Conservation (phyloP, 1,140 invertebrate species). For the Drosophila bifasciata region DNA sequence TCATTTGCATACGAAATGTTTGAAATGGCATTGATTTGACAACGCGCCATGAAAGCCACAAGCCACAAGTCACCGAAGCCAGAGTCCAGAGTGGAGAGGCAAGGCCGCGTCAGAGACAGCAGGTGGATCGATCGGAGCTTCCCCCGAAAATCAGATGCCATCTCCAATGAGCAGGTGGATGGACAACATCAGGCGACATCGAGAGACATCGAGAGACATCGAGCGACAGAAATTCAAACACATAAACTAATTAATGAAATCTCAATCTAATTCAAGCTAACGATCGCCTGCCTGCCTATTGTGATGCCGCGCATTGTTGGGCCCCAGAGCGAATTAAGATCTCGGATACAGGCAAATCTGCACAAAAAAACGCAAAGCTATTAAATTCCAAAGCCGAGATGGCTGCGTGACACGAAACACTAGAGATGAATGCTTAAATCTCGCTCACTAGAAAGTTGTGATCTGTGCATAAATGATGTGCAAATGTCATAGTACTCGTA, state of each 20-base stretch:
- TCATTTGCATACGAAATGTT: conserved; percentile 78
- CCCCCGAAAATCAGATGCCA: conserved; percentile 8
- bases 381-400: conserved; percentile 9
- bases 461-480: too few species aligned
- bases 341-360: conserved; percentile 15
- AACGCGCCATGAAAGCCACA: conserved; percentile 39
- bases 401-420: conserved; percentile 29
- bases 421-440: neutral
- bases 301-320: too few species aligned
- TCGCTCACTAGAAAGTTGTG: too few species aligned
- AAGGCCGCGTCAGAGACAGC: conserved; percentile 5
- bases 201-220: conserved; percentile 19
- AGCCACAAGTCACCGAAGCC: too few species aligned
- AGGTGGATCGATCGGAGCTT: conserved; percentile 42
- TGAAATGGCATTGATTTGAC: conserved; percentile 79
- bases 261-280: conserved; percentile 70
- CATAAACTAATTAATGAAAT: conserved; percentile 78
- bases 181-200: conserved; percentile 27
- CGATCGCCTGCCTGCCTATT: conserved; percentile 25
- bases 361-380: conserved; percentile 15
- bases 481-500: too few species aligned
- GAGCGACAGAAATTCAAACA: conserved; percentile 20
- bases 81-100: too few species aligned
- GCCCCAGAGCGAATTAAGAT: too few species aligned
- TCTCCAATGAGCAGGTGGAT: neutral